A percentile compares a stretch with the other conserved stretches of the same genome.
phyloP scores from a whole-genome alignment of 2,888 invertebrate genomes.

The Archaeoteleia sp. region DNA sequence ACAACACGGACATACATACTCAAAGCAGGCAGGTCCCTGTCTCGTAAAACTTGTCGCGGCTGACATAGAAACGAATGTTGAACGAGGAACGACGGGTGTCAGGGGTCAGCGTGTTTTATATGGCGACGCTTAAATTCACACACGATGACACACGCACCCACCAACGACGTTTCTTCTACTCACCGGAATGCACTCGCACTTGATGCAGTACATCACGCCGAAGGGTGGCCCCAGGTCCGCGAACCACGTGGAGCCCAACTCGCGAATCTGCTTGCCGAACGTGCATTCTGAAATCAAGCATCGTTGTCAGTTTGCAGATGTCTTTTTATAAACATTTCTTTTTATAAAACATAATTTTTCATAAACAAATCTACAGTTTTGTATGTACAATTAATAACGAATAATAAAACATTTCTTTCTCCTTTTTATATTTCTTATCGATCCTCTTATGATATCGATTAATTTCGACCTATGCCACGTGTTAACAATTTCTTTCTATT shows the following conservation, averaged over 20 bases:
- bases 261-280: slow-evolving; percentile 90
- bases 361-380: too few relatives aligned
- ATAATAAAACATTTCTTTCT: too few relatives aligned
- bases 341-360: too few relatives aligned
- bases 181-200: slow-evolving; percentile 96
- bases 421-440: too few relatives aligned
- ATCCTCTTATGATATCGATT: too few relatives aligned
- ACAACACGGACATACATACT: slow-evolving; percentile 32
- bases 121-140: slow-evolving; percentile 4
- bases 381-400: too few relatives aligned
- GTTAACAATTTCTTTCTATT: too few relatives aligned
- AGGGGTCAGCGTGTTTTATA: slow-evolving; percentile 42
- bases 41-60: slow-evolving; percentile 49
- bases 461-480: too few relatives aligned
- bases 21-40: slow-evolving; percentile 24
- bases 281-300: slow-evolving; percentile 88
- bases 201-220: slow-evolving; percentile 95
- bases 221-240: slow-evolving; percentile 95
- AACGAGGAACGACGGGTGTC: slow-evolving; percentile 44
- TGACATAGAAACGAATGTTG: slow-evolving; percentile 54
- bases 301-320: too few relatives aligned
- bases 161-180: slow-evolving; percentile 75
- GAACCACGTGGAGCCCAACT: slow-evolving; percentile 93
- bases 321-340: slow-evolving; percentile 3
- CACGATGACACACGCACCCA: slow-evolving; percentile 10